These are phyloP conservation scores for Coelopa pilipes DNA, from an alignment of 2,888 invertebrate species.

Conservation along the genomic window DNA sequence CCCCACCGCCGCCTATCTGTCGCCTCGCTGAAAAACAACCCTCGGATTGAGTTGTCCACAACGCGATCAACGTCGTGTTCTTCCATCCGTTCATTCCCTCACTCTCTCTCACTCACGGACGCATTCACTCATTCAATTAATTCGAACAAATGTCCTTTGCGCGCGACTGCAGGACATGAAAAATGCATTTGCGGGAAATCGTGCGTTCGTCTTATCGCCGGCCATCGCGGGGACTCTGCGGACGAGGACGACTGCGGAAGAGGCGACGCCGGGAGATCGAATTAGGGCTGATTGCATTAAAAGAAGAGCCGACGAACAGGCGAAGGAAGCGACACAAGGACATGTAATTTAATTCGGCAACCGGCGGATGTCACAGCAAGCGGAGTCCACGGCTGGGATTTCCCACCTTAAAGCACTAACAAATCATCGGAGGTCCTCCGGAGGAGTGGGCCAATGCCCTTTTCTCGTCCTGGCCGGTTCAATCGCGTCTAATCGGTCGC, in stretches of 20 bases:
- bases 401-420: no score
- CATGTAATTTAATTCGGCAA: no score
- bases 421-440: no score
- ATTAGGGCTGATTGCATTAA: not conserved
- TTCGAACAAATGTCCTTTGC: not conserved
- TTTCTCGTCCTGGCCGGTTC: no score
- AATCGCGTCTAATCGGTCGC: no score
- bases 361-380: no score
- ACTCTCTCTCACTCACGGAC: no score
- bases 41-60: constrained; percentile 22
- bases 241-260: not conserved
- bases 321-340: not conserved
- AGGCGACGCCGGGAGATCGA: not conserved
- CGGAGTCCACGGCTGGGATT: no score
- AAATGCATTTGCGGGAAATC: constrained; percentile 20
- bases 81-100: not conserved
- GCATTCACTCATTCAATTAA: no score
- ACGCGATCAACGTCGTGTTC: constrained; percentile 21
- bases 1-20: not conserved
- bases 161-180: not conserved
- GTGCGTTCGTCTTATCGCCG: not conserved
- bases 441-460: no score
- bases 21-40: not conserved
- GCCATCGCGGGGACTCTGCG: no score
- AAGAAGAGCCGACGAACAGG: not conserved